Evolutionary conservation across 2,113 vertebrate genomes (phyloP), one percentile per base, ranked within the genome.

Genomic region (Xenus cinereus): DNA sequence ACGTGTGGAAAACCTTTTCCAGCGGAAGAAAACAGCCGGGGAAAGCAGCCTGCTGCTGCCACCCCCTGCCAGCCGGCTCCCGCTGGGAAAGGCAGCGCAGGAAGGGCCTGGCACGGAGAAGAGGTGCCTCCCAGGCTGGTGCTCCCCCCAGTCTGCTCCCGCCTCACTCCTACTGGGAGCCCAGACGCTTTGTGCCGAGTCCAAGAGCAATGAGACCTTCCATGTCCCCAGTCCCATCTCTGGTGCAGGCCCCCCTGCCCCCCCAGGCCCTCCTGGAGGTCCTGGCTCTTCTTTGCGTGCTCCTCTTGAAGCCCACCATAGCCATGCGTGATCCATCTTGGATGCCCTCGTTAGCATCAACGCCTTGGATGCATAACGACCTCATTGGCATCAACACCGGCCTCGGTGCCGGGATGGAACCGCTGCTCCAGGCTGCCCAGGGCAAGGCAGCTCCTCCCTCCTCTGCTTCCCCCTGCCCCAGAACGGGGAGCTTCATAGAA

Each of bases 151-250:
- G 22, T 10, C 69, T 51, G 37, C 37, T 37, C 77, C 27, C 1
- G 0, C 54, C 19, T n/a, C 4, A 0, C 27, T 68, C 28, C 24
- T 32, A 8, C 30, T 18, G 56, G 63, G 39, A 69, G n/a, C 54
- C 46, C 1, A 0, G 15, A 24, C 0, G 3, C 66, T 72, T 64
- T 8, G 4, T 5, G 33, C 33, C 2, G 3, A 59, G 33, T 46
- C 30, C 57, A 22, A 22, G 17, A 45, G 33, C 0, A 1, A 46
- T 3, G 37, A 51, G 37, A 66, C 24, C 28, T 56, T 41, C 41
- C 0, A 2, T 20, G n/a, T 43, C 10, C n/a, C 39, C 46, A 11
- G 50, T 45, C 50, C 10, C 32, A 33, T 11, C 35, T 10, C 37
- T 1, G 1, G 43, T n/a, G 63, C 43, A 87, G 50, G 15, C 41